Percentiles rank a stretch among this genome's conserved stretches.
These are phyloP conservation scores for Timema podura DNA, from an alignment of 2,888 invertebrate species.

Conservation along the genomic window DNA sequence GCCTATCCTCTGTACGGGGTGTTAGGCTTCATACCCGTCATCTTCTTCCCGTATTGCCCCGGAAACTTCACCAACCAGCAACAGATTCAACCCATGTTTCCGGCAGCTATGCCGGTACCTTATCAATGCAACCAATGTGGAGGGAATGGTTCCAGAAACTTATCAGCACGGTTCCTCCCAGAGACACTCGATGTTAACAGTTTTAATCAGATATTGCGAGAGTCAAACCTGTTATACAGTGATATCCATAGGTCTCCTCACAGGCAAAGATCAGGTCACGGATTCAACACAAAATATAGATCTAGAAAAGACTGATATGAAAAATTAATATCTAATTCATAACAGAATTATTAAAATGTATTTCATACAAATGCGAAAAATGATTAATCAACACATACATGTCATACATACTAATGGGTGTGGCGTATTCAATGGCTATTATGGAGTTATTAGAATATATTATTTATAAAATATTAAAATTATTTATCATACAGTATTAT, in stretches of 20 bases:
- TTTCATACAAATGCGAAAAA: too few species aligned
- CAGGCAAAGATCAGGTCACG: constrained; percentile 30
- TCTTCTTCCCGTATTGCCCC: constrained; percentile 65
- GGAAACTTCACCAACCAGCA: constrained; percentile 44
- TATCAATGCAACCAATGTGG: constrained; percentile 59
- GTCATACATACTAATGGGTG: too few species aligned
- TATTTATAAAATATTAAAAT: too few species aligned
- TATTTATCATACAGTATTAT: too few species aligned
- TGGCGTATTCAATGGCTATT: too few species aligned
- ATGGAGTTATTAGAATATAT: too few species aligned
- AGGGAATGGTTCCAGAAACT: too few species aligned
- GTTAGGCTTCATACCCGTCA: constrained; percentile 66
- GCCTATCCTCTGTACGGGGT: constrained; percentile 53
- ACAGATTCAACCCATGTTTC: constrained; percentile 54
- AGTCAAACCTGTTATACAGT: constrained; percentile 34
- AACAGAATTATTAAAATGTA: too few species aligned
- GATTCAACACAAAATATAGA: not conserved
- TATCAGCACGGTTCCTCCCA: constrained; percentile 8
- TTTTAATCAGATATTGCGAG: constrained; percentile 37
- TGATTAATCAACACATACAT: too few species aligned
- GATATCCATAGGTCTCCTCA: constrained; percentile 36
- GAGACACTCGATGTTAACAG: constrained; percentile 30
- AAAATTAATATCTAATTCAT: too few species aligned
- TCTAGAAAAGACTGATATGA: too few species aligned
- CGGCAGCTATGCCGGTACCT: constrained; percentile 56